These are phyloP conservation scores for Pocillopora grandis DNA, from an alignment of 92 coral and sea anemone genomes.

Conservation along the genomic window DNA sequence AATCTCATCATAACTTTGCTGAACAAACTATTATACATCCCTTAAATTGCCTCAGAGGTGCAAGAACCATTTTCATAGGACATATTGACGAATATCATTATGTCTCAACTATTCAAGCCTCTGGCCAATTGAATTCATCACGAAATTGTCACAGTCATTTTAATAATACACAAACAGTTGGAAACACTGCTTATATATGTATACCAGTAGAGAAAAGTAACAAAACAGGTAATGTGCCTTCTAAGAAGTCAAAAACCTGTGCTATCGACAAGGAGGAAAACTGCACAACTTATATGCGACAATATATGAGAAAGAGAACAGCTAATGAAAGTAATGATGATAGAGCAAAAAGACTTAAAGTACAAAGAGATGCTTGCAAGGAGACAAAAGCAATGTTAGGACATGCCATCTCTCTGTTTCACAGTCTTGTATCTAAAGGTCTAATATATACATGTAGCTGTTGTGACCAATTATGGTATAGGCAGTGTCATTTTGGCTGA, in stretches of 20 bases:
- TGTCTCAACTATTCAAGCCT: slow-evolving; percentile 34
- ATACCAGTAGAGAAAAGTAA: not conserved
- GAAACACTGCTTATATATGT: not conserved
- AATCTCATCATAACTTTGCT: slow-evolving; percentile 35
- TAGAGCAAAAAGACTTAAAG: not conserved
- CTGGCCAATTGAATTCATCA: slow-evolving; percentile 5
- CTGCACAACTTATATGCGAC: not conserved
- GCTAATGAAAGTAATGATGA: not conserved
- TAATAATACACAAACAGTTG: not conserved
- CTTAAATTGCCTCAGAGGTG: slow-evolving; percentile 13
- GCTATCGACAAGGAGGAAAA: not conserved
- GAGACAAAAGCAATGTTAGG: not conserved
- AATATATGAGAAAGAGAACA: not conserved
- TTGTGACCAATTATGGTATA: not conserved
- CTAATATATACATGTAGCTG: not conserved
- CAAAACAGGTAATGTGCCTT: not conserved
- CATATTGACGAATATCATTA: slow-evolving; percentile 34
- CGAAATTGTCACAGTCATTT: not conserved
- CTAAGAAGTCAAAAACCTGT: not conserved
- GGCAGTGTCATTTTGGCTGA: not conserved
- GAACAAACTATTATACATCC: slow-evolving; percentile 20
- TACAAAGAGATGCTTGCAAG: too few relatives aligned
- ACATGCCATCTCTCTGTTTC: slow-evolving; percentile 17
- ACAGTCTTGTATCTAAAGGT: not conserved
- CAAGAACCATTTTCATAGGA: slow-evolving; percentile 36